Conservation (phyloP, 2,113 vertebrate species). For the Lepidothrix coronata region DNA sequence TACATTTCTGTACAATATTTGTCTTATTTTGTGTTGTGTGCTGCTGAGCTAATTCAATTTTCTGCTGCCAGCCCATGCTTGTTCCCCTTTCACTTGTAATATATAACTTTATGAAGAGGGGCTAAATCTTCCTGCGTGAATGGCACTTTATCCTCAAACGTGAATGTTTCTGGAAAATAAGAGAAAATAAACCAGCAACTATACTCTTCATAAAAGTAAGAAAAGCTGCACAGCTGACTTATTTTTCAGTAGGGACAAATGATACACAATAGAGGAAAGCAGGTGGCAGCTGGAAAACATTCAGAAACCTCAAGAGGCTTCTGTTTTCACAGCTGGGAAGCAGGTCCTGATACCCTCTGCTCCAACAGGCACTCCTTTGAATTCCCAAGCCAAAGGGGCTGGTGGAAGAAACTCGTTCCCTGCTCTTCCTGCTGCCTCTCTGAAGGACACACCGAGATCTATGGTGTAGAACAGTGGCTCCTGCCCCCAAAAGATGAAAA, state of each 20-base stretch:
- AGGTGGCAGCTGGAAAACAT: background rate
- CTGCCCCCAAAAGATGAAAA: background rate
- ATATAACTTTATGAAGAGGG: constrained; percentile 50
- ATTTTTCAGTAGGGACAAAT: background rate
- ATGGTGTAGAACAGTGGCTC: accelerated
- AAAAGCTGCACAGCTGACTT: background rate
- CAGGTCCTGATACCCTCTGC: background rate
- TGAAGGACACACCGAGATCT: background rate
- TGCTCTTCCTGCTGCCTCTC: background rate
- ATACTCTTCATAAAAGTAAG: background rate
- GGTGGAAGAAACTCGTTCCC: accelerated
- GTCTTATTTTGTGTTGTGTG: constrained; percentile 59
- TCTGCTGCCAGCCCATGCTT: constrained; percentile 54
- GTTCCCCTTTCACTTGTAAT: constrained; percentile 56
- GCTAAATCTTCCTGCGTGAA: constrained; percentile 44
- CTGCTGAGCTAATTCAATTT: constrained; percentile 68
- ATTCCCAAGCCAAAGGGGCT: background rate
- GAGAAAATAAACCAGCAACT: background rate
- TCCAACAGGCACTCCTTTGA: accelerated
- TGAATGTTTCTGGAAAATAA: constrained; percentile 16
- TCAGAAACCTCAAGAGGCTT: background rate
- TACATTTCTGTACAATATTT: constrained; percentile 67
- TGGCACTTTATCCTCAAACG: background rate
- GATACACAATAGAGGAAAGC: background rate
- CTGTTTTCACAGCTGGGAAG: constrained; percentile 1